A percentile compares a stretch with the other conserved stretches of the same genome.
Evolutionary conservation across 2,888 invertebrate species (phyloP).

Genomic region (Rhynchonema sp.): DNA sequence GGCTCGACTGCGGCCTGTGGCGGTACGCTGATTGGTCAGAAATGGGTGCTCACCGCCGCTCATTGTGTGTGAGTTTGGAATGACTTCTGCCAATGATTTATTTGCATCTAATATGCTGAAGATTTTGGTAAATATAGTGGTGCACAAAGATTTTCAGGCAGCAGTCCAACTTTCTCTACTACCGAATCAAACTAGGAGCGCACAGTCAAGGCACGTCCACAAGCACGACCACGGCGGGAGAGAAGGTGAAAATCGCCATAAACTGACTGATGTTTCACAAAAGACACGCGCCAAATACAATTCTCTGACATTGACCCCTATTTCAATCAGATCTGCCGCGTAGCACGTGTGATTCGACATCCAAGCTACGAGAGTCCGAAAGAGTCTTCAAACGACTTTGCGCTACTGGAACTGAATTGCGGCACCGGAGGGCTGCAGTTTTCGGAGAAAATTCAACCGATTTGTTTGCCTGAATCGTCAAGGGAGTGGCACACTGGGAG

Average conservation of each 20-base stretch:
- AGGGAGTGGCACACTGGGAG: neutral
- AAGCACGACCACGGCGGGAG: neutral
- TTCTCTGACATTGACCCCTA: too few species aligned
- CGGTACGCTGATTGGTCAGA: neutral
- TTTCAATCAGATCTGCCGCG: neutral
- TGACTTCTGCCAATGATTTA: too few species aligned
- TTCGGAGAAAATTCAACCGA: neutral
- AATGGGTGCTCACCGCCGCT: neutral
- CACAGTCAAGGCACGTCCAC: neutral
- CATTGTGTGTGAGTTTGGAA: neutral
- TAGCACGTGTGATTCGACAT: neutral
- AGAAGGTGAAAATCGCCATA: too few species aligned
- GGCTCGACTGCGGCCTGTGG: neutral
- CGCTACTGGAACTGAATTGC: neutral
- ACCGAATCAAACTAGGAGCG: neutral
- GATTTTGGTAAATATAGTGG: too few species aligned
- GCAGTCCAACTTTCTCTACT: neutral
- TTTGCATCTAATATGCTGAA: too few species aligned
- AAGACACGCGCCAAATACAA: too few species aligned
- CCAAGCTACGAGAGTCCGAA: neutral
- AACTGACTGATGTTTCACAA: too few species aligned
- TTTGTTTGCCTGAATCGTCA: neutral
- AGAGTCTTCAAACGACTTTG: neutral
- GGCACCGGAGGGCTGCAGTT: neutral
- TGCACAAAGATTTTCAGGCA: neutral